Conservation (phyloP, 2,797 vertebrate species). For the Muscicapa comitata region DNA sequence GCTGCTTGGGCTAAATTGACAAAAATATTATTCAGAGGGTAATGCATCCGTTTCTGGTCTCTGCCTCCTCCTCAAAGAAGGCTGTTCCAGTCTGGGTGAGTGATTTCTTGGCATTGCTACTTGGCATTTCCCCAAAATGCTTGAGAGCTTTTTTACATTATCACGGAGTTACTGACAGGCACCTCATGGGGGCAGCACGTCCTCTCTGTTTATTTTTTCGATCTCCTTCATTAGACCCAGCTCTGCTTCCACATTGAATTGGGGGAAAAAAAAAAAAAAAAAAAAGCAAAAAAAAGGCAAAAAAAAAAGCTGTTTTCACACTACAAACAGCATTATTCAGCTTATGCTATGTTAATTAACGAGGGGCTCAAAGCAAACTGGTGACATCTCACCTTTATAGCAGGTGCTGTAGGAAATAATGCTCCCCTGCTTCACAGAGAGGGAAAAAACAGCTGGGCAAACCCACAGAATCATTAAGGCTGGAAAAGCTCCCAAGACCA, state of each 20-base stretch:
- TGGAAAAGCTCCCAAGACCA: neutral
- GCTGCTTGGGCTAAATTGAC: neutral
- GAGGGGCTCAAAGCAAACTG: neutral
- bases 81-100: neutral
- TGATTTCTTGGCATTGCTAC: neutral
- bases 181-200: conserved; percentile 31
- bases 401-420: neutral
- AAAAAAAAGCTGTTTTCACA: fast-evolving
- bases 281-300: too few species aligned
- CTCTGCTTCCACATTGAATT: neutral
- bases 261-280: neutral
- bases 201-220: neutral
- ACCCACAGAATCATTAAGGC: neutral
- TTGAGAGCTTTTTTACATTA: neutral
- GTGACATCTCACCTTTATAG: neutral
- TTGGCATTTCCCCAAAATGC: neutral
- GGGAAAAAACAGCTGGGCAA: neutral
- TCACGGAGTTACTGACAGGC: neutral
- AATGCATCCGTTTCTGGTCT: neutral
- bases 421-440: neutral
- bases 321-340: neutral
- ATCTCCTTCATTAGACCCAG: neutral
- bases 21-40: neutral
- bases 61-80: neutral
- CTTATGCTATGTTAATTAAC: neutral